Conservation (phyloP, 2,113 vertebrate species). For the Hydropotes inermis region DNA sequence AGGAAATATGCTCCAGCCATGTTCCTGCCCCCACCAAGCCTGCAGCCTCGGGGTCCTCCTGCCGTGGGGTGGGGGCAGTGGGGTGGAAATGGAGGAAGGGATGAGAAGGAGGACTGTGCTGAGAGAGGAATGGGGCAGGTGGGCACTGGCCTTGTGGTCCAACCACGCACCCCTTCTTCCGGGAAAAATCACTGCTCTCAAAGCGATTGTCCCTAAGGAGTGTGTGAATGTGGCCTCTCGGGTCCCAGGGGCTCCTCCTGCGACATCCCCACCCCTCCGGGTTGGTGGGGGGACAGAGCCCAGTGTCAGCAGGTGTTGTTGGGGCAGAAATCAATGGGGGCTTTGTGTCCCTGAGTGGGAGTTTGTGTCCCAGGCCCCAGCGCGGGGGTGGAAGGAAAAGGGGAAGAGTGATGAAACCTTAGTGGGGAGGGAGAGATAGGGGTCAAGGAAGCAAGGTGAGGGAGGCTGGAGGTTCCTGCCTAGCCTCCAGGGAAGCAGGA, state of each 20-base stretch:
- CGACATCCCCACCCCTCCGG: neutral
- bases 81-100: neutral
- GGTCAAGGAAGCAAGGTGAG: neutral
- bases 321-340: constrained; percentile 63
- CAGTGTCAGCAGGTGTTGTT: constrained; percentile 52
- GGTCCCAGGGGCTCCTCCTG: neutral
- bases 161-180: neutral
- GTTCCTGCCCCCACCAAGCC: neutral
- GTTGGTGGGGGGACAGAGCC: neutral
- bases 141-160: neutral
- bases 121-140: neutral
- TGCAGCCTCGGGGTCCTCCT: neutral
- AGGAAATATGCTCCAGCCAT: neutral
- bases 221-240: neutral
- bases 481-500: neutral
- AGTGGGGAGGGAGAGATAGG: neutral
- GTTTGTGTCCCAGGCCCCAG: constrained; percentile 32
- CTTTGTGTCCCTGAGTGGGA: constrained; percentile 63
- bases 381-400: neutral
- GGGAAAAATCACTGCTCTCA: neutral
- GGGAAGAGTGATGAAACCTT: neutral
- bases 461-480: neutral
- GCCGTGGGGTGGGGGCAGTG: neutral
- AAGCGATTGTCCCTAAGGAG: neutral
- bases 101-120: neutral